Base-by-base conservation (phyloP, 2,113 vertebrate genomes). In the Pseudorasbora parva region DNA sequence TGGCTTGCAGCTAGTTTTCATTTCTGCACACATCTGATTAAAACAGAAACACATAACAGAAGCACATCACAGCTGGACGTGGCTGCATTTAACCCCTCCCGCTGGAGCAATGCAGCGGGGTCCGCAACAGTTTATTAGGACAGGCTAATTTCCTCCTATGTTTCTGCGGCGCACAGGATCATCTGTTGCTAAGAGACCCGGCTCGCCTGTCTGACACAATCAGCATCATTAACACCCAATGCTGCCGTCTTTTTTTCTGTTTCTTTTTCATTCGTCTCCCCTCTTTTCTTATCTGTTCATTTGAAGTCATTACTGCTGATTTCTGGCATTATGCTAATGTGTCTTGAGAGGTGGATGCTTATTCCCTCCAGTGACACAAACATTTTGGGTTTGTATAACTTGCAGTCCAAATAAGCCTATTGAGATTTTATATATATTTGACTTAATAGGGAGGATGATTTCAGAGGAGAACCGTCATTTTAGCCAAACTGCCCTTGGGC, bases 141-240 rank as follows among this genome's bases (percentile, higher is more conserved):
- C 66, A 84, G 84, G 88, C 85, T 92, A 93, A 92, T 93, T 93
- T 89, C 91, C 72, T 88, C 89, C 91, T 91, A 91, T 92, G 91
- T 90, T 87, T 91, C 37, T 37, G 6, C 90, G 88, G 84, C 74
- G 43, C 88, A 87, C 90, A 87, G 88, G 78, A 92, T 91, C 91
- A 90, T 92, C 88, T 90, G 92, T 94, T 93, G 93, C 93, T 91
- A 91, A 91, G 93, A 89, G 92, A 94, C 91, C 87, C 91, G 88
- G 92, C 92, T 91, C 92, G 92, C 91, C 89, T 92, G 86, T 90
- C 88, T 88, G 91, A 94, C 90, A 88, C 88, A 87, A 85, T 92
- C 90, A 89, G 90, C 89, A 90, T 93, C 90, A 93, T 92, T 93
- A 93, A 87, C 87, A 87, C 78, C 81, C 84, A 85, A 64, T 51